Evolutionary conservation across 2,797 vertebrate genomes (phyloP).

Genomic region (Sphaeramia orbicularis): DNA sequence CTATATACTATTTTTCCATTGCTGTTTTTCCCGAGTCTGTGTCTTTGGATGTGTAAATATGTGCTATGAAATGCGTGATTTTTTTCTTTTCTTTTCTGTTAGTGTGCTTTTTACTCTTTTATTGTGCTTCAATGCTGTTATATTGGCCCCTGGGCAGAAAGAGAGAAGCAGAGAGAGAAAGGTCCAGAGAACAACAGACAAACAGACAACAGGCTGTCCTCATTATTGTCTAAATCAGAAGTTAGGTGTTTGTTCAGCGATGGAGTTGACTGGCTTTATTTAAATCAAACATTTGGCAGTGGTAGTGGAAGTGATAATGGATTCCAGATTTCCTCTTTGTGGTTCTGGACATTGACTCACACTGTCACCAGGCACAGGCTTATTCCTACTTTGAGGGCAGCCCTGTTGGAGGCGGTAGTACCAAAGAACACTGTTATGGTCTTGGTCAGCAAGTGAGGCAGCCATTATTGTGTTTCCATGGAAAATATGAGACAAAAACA

Average conservation of each 20-base stretch:
- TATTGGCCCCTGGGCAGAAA: constrained; percentile 86
- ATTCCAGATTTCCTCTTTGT: constrained; percentile 79
- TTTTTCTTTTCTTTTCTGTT: background rate
- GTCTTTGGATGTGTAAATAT: background rate
- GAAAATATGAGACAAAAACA: constrained; percentile 85
- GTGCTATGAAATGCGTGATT: background rate
- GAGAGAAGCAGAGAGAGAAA: constrained; percentile 25
- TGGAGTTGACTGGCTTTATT: constrained; percentile 92
- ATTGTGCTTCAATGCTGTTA: constrained; percentile 2
- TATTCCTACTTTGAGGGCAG: constrained; percentile 90
- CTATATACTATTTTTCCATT: background rate
- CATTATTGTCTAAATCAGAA: constrained; percentile 92
- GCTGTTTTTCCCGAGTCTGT: background rate
- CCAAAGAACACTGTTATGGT: constrained; percentile 89
- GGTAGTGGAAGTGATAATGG: constrained; percentile 40
- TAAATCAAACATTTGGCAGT: constrained; percentile 71
- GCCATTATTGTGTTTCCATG: constrained; percentile 90
- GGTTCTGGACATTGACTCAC: constrained; percentile 89
- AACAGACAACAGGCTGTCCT: constrained; percentile 83
- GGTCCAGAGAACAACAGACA: constrained; percentile 59
- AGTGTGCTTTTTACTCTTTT: constrained; percentile 1
- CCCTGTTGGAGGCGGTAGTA: constrained; percentile 85
- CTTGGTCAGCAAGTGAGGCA: constrained; percentile 89
- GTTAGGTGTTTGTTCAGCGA: constrained; percentile 88
- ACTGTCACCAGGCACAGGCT: constrained; percentile 89